These are phyloP conservation scores for Drosophila leonis DNA, from an alignment of 2,888 invertebrate genomes.

Conservation along the genomic window DNA sequence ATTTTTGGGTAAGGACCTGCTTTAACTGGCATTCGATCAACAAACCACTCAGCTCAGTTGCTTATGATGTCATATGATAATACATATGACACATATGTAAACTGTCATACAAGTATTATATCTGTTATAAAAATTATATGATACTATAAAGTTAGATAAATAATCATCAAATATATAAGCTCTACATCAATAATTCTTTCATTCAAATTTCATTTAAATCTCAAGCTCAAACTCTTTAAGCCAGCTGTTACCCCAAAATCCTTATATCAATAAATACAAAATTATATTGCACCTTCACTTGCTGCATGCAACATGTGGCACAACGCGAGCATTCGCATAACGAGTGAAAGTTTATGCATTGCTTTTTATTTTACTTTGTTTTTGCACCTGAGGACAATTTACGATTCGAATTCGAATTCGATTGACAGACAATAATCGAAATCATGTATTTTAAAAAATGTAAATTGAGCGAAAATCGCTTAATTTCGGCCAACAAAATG, in stretches of 20 bases:
- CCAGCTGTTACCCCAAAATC: background rate
- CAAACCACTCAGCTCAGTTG: too few species aligned
- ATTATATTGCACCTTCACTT: background rate
- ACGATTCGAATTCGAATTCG: constrained; percentile 35
- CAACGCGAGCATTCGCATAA: constrained; percentile 26
- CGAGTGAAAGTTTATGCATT: constrained; percentile 66
- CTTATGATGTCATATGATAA: too few species aligned
- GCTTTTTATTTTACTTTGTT: constrained; percentile 3
- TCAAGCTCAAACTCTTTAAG: background rate
- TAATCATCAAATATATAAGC: too few species aligned
- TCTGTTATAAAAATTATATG: too few species aligned
- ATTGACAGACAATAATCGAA: constrained; percentile 71
- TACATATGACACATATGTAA: too few species aligned
- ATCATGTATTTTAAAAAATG: constrained; percentile 61
- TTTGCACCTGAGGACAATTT: constrained; percentile 61
- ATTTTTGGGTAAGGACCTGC: too few species aligned
- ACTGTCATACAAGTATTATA: too few species aligned
- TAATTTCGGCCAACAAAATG: constrained; percentile 50
- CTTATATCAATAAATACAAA: background rate
- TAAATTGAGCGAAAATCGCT: constrained; percentile 77
- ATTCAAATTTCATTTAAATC: too few species aligned
- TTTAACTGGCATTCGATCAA: too few species aligned
- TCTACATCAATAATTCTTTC: too few species aligned
- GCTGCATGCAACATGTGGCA: constrained; percentile 39
- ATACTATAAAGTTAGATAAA: too few species aligned